Evolutionary conservation across 2,797 vertebrate species (phyloP), one percentile per base, ranked within the genome.

Genomic region (Tokudaia tokunoshimensis): DNA sequence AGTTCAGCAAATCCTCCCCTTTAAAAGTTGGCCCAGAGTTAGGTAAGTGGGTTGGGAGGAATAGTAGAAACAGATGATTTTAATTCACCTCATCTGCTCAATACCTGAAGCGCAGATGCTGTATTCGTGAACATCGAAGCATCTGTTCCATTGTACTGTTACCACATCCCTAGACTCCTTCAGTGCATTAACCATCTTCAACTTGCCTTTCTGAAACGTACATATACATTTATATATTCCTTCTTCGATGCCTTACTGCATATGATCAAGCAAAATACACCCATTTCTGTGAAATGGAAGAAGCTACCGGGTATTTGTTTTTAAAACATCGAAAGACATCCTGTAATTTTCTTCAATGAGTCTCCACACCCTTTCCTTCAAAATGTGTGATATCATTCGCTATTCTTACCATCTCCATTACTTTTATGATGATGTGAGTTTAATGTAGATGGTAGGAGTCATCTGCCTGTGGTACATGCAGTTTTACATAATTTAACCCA

Each of bases 51-150:
- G 97, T 94, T 97, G 84, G 92, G 84, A 85, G 17, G 91, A 97
- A 72, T 82, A 96, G 94, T 65, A 84, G 90, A 96, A 98, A 95
- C 97, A 98, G 94, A 93, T 98, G 97, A 83, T 29, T 80, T 78
- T 94, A 96, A 93, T 97, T 82, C 52, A 4, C 93, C 84, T 96
- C 95, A 55, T 96, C 97, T 96, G 97, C 97, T 97, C 76, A 1
- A 96, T 98, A 98, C 95, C 97, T 96, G 94, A 70, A 15, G 52
- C 0, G 0, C 78, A 98, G 88, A 95, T 92, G 94, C 61, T 29
- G 0, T 50, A 89, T 89, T 96, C 90, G 83, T 93, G 95, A 96
- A 65, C 17, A n/a, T 4, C 47, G 67, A 26, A 85, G 78, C 50
- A 8, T 65, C 9, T 61, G 59, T 91, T 96, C 88, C 95, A 74